Percentiles rank a stretch among this genome's conserved stretches.
phyloP scores from a whole-genome alignment of 1,140 invertebrate genomes.

The Drosophila triauraria region DNA sequence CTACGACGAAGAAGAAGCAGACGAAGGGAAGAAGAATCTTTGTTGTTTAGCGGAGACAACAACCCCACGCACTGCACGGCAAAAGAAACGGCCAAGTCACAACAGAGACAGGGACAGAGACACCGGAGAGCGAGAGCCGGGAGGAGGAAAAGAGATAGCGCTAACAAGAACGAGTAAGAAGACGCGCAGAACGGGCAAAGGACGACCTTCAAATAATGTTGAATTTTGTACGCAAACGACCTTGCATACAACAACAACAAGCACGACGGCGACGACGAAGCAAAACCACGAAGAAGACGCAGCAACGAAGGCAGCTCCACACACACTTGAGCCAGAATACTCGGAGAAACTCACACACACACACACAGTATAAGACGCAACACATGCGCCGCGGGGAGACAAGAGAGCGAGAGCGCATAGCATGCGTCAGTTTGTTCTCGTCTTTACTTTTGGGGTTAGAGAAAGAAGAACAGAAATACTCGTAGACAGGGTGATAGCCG shows the following conservation, averaged over 20 bases:
- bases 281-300: constrained; percentile 63
- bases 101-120: constrained; percentile 22
- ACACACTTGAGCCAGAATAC: constrained; percentile 25
- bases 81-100: constrained; percentile 32
- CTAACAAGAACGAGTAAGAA: constrained; percentile 29
- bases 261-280: constrained; percentile 46
- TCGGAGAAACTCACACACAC: constrained; percentile 26
- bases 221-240: constrained; percentile 85
- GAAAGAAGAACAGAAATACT: constrained; percentile 56
- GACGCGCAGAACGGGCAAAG: constrained; percentile 69
- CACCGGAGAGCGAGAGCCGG: constrained; percentile 7
- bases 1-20: neutral
- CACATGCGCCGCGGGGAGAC: constrained; percentile 58
- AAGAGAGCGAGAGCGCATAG: constrained; percentile 25
- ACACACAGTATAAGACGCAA: constrained; percentile 37
- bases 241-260: constrained; percentile 83
- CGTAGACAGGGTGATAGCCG: constrained; percentile 13
- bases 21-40: neutral
- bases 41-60: constrained; percentile 53
- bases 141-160: constrained; percentile 28
- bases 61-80: constrained; percentile 54
- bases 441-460: constrained; percentile 27
- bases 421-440: constrained; percentile 8
- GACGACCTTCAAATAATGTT: constrained; percentile 85
- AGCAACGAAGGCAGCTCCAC: constrained; percentile 60